Evolutionary conservation across 2,888 invertebrate genomes (phyloP), one percentile per base, ranked within the genome.

Genomic region (Fissipunctia ypsillon): DNA sequence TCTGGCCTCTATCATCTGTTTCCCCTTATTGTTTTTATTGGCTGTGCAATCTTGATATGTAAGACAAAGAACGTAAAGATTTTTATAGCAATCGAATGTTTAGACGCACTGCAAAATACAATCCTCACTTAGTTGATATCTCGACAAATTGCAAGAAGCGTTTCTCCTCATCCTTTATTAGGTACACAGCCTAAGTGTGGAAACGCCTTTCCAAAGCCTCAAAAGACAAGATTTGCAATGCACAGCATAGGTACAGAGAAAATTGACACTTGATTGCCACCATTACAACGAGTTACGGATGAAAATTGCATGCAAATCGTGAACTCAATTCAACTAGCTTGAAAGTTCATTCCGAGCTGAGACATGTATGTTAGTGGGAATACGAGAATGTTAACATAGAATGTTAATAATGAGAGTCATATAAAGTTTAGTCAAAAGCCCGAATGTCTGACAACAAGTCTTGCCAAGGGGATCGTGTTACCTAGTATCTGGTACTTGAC

Each of bases 231-330:
- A 41, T 25, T 57, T 48, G n/a, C 31, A 72, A 73, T 75, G 60
- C 60, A 52, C 14, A 43, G 5, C 56, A 41, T 38, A 10, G 0
- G 25, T 25, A 22, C 50, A 73, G 25, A 35, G 60, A 75, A 73
- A 73, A 60, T 73, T 73, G 75, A 35, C 41, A 22, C 75, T 35
- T 60, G 48, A 59, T 59, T 75, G 75, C 76, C 3, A 41, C 22
- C 31, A 75, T 60, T 60, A 75, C 25, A 41, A 22, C 9, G 35
- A 22, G 41, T n/a, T 73, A 50, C 25, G 61, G 16, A 60, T 50
- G 75, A 60, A 35, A 52, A 60, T 60, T 50, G 31, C 50, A 75
- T 75, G 72, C 41, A 75, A 75, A 73, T 73, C 1, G 6, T 35
- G 41, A 60, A 59, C 31, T 50, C 50, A 35, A 52, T 43, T 75